Conservation (phyloP, 2,113 vertebrate genomes). For the Triplophysa dalaica region DNA sequence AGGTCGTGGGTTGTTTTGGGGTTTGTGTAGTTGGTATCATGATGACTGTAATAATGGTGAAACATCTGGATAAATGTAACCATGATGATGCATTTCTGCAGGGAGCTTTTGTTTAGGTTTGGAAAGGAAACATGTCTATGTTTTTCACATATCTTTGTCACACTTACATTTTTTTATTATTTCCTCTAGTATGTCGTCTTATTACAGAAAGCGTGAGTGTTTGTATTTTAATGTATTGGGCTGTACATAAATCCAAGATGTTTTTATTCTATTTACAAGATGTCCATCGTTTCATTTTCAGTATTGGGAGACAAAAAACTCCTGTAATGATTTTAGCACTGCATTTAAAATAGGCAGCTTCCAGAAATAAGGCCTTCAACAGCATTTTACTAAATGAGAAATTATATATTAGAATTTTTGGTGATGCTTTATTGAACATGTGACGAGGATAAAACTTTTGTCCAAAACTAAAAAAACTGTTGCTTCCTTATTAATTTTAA, state of each 20-base stretch:
- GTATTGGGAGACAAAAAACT: slow-evolving; percentile 30
- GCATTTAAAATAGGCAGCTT: slow-evolving; percentile 12
- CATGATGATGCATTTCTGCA: slow-evolving; percentile 10
- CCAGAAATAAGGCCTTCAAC: neutral
- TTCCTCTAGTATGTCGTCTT: slow-evolving; percentile 57
- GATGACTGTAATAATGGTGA: slow-evolving; percentile 27
- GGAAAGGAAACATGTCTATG: slow-evolving; percentile 15
- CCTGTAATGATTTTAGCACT: slow-evolving; percentile 34
- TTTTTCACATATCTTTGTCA: slow-evolving; percentile 37
- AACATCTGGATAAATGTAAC: slow-evolving; percentile 15
- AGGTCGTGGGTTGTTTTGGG: slow-evolving; percentile 2
- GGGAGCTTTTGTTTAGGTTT: slow-evolving; percentile 12
- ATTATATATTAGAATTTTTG: neutral
- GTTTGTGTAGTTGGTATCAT: slow-evolving; percentile 15
- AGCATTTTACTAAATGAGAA: neutral
- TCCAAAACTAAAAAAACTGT: neutral
- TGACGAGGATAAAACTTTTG: slow-evolving; percentile 7
- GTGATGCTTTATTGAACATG: neutral
- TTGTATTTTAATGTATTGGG: slow-evolving; percentile 67
- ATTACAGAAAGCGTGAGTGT: slow-evolving; percentile 70
- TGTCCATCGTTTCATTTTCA: slow-evolving; percentile 62
- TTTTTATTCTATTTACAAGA: slow-evolving; percentile 70
- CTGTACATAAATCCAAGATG: slow-evolving; percentile 69
- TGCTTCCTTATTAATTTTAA: slow-evolving; percentile 6
- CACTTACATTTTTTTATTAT: slow-evolving; percentile 48